Base-by-base conservation (phyloP, 2,797 vertebrate genomes). In the Falco columbarius region DNA sequence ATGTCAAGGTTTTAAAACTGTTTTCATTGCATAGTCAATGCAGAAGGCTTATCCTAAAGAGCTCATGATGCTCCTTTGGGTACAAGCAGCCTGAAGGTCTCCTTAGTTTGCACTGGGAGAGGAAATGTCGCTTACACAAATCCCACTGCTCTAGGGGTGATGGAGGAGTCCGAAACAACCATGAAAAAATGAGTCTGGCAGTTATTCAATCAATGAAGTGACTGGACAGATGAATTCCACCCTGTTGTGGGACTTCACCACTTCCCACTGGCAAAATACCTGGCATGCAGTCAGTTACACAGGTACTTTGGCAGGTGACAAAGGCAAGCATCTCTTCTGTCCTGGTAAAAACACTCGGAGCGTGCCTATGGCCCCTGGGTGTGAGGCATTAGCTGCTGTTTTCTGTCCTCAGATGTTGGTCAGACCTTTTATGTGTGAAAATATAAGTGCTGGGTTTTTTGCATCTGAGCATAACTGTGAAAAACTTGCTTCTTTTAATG, bases 261-360 rank as follows among this genome's bases (percentile, higher is more conserved):
- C 56, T 38, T 30, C 14, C 47, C 52, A 5, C n/a, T 65, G 46
- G 70, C 18, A 22, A 71, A 66, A 30, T 12, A 19, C 14, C 12
- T 9, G 1, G 2, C 0, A 10, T 38, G 68, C 5, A 3, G 55
- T 38, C 0, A 1, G 68, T 62, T 20, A 1, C 0, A 0, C 10
- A 17, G 32, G 24, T 49, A 3, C 30, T 34, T 52, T 11, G 61
- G 61, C 24, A 22, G 56, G 18, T 24, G 66, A 11, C 0, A 11
- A 26, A 40, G 52, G 70, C 52, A 32, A 67, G 52, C 38, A 9
- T 15, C 61, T 91, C 54, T 58, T 40, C 9, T 11, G 8, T 17
- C 34, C 54, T 30, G 36, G 9, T 14, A 5, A 40, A 55, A 44
- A 2, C 32, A 2, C 36, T 11, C 5, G 3, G 51, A 24, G 14